A percentile compares a stretch with the other conserved stretches of the same genome.
phyloP scores from a whole-genome alignment of 2,113 vertebrate genomes.

The Caretta caretta region DNA sequence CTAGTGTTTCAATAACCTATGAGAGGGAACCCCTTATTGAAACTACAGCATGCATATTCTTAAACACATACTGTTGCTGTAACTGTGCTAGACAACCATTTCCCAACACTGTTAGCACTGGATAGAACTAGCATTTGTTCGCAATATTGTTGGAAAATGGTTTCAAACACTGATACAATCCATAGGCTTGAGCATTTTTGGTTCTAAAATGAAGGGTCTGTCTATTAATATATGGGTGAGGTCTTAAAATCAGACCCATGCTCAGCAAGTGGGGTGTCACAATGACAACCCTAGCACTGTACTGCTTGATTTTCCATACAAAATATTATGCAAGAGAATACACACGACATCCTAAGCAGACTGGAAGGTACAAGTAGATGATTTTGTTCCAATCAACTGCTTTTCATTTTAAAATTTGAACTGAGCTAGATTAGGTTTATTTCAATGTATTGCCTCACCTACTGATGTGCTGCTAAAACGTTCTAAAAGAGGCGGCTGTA shows the following conservation, averaged over 20 bases:
- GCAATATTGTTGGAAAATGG: not conserved
- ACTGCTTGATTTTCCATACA: not conserved
- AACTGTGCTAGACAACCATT: not conserved
- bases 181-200: not conserved
- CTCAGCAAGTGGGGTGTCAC: not conserved
- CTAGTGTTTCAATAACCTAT: not conserved
- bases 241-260: not conserved
- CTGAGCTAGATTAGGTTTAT: fast-evolving
- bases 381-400: not conserved
- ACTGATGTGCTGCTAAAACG: not conserved
- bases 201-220: not conserved
- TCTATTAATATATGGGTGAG: not conserved
- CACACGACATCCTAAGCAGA: not conserved
- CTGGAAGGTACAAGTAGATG: too few relatives aligned
- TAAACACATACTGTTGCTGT: not conserved
- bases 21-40: not conserved
- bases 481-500: not conserved
- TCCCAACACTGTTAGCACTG: not conserved
- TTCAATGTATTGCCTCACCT: not conserved
- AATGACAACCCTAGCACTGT: not conserved
- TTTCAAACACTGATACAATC: not conserved
- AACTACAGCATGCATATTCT: not conserved
- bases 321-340: not conserved
- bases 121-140: not conserved
- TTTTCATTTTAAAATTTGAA: not conserved